These are phyloP conservation scores for Furnarius figulus DNA, from an alignment of 2,113 vertebrate species.

Conservation along the genomic window DNA sequence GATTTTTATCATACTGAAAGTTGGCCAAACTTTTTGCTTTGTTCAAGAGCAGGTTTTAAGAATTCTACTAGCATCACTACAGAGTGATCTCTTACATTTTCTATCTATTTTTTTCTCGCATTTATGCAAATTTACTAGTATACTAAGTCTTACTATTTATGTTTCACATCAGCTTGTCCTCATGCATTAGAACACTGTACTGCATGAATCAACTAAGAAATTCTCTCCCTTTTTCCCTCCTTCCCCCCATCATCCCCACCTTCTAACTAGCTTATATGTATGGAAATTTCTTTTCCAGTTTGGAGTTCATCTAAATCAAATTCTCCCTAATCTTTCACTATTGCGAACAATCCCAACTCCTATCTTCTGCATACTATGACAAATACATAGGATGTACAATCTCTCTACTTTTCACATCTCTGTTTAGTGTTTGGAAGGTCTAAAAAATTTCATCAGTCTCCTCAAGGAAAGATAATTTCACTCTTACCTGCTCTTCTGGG, in stretches of 20 bases:
- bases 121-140: background rate
- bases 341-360: background rate
- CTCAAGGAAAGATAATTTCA: background rate
- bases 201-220: background rate
- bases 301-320: background rate
- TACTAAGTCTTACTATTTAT: background rate
- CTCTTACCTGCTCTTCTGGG: background rate
- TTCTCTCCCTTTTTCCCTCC: background rate
- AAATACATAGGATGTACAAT: background rate
- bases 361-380: background rate
- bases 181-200: background rate
- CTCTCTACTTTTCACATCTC: background rate
- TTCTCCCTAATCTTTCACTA: background rate
- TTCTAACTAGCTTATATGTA: background rate
- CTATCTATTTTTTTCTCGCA: background rate
- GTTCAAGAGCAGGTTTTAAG: background rate
- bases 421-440: background rate
- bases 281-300: background rate
- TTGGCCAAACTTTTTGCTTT: background rate
- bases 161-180: background rate
- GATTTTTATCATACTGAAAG: background rate
- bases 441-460: background rate
- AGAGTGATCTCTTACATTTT: background rate
- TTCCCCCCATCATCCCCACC: accelerated
- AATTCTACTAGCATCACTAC: background rate